Evolutionary conservation across 2,113 vertebrate genomes (phyloP).

Genomic region (Bubo blakistoni): DNA sequence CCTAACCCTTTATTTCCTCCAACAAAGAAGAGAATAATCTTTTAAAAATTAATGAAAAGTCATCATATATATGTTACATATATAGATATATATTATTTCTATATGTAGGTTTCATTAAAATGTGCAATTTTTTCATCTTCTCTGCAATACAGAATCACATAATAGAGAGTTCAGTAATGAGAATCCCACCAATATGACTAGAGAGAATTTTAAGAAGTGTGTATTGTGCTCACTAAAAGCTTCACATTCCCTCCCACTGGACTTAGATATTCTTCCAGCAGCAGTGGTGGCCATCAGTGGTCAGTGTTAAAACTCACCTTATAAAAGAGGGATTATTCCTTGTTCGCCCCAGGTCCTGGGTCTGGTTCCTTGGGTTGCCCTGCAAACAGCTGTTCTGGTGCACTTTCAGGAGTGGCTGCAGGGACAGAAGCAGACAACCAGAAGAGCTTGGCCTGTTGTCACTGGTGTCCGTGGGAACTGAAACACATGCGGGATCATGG

Average conservation of each 20-base stretch:
- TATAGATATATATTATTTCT: not conserved
- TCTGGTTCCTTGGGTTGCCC: not conserved
- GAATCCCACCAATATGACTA: not conserved
- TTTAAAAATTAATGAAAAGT: not conserved
- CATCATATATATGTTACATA: not conserved
- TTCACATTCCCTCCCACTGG: accelerated
- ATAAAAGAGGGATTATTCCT: not conserved
- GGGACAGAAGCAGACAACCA: not conserved
- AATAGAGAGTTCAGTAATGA: not conserved
- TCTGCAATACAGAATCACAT: not conserved
- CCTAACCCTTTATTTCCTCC: not conserved
- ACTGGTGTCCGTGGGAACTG: not conserved
- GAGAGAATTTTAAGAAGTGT: not conserved
- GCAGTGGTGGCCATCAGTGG: not conserved
- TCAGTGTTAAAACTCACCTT: not conserved
- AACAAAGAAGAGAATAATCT: not conserved
- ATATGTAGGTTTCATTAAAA: not conserved
- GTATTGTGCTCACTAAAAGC: not conserved
- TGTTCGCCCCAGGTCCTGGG: not conserved
- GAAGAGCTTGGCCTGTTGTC: not conserved
- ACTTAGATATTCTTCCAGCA: not conserved
- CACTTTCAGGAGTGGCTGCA: not conserved
- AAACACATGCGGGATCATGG: not conserved
- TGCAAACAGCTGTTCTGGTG: not conserved
- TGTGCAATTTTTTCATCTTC: accelerated